Evolutionary conservation across 2,797 vertebrate genomes (phyloP).

Genomic region (Gobionotothen gibberifrons): DNA sequence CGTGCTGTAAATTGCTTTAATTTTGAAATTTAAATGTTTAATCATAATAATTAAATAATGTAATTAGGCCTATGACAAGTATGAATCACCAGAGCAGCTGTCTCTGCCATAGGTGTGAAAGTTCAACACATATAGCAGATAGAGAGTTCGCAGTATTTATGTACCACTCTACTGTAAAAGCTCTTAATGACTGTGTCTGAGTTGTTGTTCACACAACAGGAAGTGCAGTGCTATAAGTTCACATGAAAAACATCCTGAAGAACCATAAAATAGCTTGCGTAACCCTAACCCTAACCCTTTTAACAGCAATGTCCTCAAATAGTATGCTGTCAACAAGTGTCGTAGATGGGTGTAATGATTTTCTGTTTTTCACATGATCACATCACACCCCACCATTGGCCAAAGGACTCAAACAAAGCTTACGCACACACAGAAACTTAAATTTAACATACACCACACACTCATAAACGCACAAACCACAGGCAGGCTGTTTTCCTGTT

Average conservation of each 20-base stretch:
- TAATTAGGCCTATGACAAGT: constrained; percentile 42
- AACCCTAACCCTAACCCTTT: neutral
- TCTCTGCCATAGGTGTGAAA: neutral
- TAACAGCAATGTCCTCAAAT: neutral
- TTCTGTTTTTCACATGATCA: constrained; percentile 43
- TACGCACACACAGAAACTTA: constrained; percentile 26
- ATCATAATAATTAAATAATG: constrained; percentile 61
- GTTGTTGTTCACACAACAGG: constrained; percentile 49
- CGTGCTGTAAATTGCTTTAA: constrained; percentile 53
- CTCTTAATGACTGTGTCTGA: constrained; percentile 28
- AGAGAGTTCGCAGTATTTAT: neutral
- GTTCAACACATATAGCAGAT: neutral
- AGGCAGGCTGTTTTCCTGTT: constrained; percentile 74
- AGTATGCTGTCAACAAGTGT: constrained; percentile 34
- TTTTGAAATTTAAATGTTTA: constrained; percentile 69
- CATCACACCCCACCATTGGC: constrained; percentile 43
- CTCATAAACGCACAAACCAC: constrained; percentile 31
- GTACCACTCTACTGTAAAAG: constrained; percentile 28
- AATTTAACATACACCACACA: constrained; percentile 26
- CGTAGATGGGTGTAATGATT: constrained; percentile 3
- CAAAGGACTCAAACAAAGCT: constrained; percentile 26
- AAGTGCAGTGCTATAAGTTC: constrained; percentile 35
- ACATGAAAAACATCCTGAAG: constrained; percentile 48
- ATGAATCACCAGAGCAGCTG: constrained; percentile 37
- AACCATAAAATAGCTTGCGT: constrained; percentile 12